phyloP scores from a whole-genome alignment of 2,888 invertebrate genomes.

The Microplitis deprimator region DNA sequence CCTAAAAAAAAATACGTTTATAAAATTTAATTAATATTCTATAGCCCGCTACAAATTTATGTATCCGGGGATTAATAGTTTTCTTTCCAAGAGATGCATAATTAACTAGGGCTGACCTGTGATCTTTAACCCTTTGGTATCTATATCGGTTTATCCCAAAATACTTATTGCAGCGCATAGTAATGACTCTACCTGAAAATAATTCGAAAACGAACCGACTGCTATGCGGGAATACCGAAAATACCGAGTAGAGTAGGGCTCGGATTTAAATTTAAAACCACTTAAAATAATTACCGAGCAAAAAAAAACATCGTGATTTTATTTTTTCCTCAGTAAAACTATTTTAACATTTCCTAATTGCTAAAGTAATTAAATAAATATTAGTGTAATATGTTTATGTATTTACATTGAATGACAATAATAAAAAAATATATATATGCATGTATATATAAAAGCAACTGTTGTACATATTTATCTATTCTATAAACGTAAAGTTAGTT shows the following conservation, averaged over 20 bases:
- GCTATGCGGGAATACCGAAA: neutral
- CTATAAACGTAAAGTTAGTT: conserved; percentile 57
- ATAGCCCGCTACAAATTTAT: no score
- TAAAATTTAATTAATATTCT: no score
- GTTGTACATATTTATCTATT: conserved; percentile 14
- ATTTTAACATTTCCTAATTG: neutral
- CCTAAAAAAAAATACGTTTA: no score
- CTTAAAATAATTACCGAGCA: neutral
- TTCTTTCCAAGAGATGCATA: neutral
- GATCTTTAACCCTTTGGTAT: neutral
- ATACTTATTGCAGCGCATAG: neutral
- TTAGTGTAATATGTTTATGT: no score
- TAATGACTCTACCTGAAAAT: neutral
- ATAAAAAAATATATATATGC: no score
- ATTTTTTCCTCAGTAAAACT: neutral
- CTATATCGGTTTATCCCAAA: neutral
- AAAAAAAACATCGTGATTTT: neutral
- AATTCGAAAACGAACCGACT: neutral
- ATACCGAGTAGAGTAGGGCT: neutral
- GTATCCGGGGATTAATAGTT: no score
- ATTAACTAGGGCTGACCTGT: neutral
- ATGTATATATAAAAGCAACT: no score
- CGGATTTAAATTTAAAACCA: conserved; percentile 1
- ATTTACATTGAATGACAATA: no score
- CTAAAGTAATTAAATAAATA: neutral